phyloP scores from a whole-genome alignment of 92 coral and sea anemone species.

The Zoanthus sansibaricus region DNA sequence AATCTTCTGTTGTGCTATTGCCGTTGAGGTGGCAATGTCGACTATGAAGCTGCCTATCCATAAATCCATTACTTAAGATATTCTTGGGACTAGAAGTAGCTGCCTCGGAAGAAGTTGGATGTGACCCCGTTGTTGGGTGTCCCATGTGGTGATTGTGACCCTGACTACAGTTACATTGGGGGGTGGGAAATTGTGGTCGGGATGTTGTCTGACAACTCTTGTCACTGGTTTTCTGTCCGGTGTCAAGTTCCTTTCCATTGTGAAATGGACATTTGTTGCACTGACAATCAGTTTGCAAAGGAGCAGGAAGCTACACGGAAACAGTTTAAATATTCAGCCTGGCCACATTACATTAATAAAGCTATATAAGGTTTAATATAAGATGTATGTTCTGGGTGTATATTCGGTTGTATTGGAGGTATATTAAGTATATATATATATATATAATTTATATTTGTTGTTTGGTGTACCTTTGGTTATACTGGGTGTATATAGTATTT shows the following conservation, averaged over 20 bases:
- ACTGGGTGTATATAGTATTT: too few species aligned
- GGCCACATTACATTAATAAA: background rate
- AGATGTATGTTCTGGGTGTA: too few species aligned
- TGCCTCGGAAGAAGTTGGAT: slow-evolving; percentile 31
- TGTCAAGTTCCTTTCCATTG: slow-evolving; percentile 65
- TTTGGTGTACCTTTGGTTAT: too few species aligned
- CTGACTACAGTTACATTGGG: slow-evolving; percentile 61
- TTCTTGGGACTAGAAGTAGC: slow-evolving; percentile 44
- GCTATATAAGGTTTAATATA: too few species aligned
- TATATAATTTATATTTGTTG: too few species aligned
- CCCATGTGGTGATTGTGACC: slow-evolving; percentile 53
- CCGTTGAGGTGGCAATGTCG: slow-evolving; percentile 51
- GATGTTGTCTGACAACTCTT: slow-evolving; percentile 65
- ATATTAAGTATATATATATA: too few species aligned
- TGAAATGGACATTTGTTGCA: slow-evolving; percentile 69
- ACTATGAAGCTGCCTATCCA: slow-evolving; percentile 52
- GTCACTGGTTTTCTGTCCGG: slow-evolving; percentile 58
- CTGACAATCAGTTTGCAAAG: slow-evolving; percentile 52
- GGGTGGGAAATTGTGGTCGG: slow-evolving; percentile 52
- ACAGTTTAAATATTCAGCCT: background rate
- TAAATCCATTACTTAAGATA: slow-evolving; percentile 58
- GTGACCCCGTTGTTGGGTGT: background rate
- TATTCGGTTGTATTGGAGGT: too few species aligned
- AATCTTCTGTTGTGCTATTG: slow-evolving; percentile 57
- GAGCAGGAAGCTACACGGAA: slow-evolving; percentile 10